phyloP scores from a whole-genome alignment of 2,113 vertebrate genomes.

The mouse (Mus musculus) region GRCm39 chr5:87478501-87479000 shows the following conservation, averaged over 20 bases:
- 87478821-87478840: neutral
- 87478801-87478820: neutral
- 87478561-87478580: neutral
- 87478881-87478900: neutral
- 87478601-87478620: neutral
- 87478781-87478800: neutral
- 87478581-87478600: neutral
- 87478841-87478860: neutral
- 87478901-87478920: neutral
- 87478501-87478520: neutral
- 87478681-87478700: neutral
- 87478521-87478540: neutral
- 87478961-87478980: neutral
- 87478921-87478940: rapidly evolving
- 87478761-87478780: neutral
- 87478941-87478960: neutral
- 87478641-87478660: neutral
- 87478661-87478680: neutral
- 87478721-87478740: neutral
- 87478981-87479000: neutral
- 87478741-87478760: neutral
- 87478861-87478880: neutral
- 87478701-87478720: neutral
- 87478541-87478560: neutral
- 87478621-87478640: neutral